Conservation (phyloP, 23 tunicate genomes). For the Styela clava region DNA sequence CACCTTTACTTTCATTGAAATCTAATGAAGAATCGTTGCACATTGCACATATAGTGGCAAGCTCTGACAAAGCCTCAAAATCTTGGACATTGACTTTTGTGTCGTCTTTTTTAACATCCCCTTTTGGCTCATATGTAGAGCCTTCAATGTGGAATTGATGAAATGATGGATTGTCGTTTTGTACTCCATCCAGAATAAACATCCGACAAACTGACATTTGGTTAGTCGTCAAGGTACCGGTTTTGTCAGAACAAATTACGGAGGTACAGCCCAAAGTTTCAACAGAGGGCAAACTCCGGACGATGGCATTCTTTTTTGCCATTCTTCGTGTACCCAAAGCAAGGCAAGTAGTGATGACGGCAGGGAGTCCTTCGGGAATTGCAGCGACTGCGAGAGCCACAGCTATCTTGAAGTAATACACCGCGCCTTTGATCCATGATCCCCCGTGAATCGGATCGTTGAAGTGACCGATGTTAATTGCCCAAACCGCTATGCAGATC, state of each 20-base stretch:
- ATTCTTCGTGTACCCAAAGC: conserved; percentile 97
- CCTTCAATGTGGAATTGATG: conserved; percentile 80
- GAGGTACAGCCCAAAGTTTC: conserved; percentile 99
- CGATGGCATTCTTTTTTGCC: conserved; percentile 99
- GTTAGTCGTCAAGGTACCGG: conserved; percentile 96
- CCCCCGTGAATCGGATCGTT: conserved; percentile 99
- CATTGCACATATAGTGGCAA: conserved; percentile 83
- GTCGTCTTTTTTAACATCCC: conserved; percentile 63
- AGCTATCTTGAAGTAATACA: conserved; percentile 98
- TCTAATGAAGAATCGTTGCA: conserved; percentile 98
- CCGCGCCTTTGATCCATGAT: conserved; percentile 95
- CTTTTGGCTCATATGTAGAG: conserved; percentile 94
- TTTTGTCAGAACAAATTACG: too few species aligned
- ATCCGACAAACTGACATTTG: conserved; percentile 93
- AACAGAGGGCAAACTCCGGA: conserved; percentile 92
- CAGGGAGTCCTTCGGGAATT: conserved; percentile 97
- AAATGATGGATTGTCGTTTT: conserved; percentile 29
- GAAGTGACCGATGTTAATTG: conserved; percentile 98
- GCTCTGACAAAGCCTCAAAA: conserved; percentile 63
- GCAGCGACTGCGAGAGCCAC: conserved; percentile 98
- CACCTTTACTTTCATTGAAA: conserved; percentile 81
- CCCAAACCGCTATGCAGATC: conserved; percentile 98
- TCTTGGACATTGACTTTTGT: conserved; percentile 39
- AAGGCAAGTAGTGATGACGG: conserved; percentile 97
- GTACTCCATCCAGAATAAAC: conserved; percentile 1